Evolutionary conservation across 2,888 invertebrate species (phyloP), one percentile per base, ranked within the genome.

Genomic region (Xylota segnis): DNA sequence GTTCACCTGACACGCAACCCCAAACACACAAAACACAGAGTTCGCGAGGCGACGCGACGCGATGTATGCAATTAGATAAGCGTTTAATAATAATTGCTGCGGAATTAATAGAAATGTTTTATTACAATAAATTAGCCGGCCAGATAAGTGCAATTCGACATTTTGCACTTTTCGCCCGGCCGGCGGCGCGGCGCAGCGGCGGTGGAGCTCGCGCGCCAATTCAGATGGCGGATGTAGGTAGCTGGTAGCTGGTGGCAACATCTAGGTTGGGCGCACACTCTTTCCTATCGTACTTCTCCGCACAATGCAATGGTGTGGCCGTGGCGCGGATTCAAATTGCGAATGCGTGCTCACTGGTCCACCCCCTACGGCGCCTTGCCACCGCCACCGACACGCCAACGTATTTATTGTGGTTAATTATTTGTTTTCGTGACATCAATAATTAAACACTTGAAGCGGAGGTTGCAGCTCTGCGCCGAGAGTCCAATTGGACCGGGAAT

Each of bases 71-170:
- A 89, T 88, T 88, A 89, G 89, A 89, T 89, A 89, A 89, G 88
- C 88, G 87, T 83, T 89, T 88, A 89, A 89, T 90, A 89, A 89
- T 89, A 89, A 89, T 89, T 88, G 81, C 82, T 71, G 87, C 88
- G 88, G 88, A 89, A 89, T 88, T 89, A 90, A 90, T 89, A 89
- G 89, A 89, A 89, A 89, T 89, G 89, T 90, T 90, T 88, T 89
- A 90, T 89, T 90, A 89, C 88, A 89, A 89, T 89, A 89, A 90
- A 90, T 90, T 90, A 89, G 89, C 88, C 75, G 83, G 81, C 77
- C 77, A 83, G 87, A 86, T 86, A 86, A 84, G 86, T 77, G 86
- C 76, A 68, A 72, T 82, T 86, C 82, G 86, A 86, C 86, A 82
- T 82, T 86, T 82, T 86, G 82, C 81, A 81, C 81, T 86, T 81